Conservation (phyloP, 2,797 vertebrate species). For the Morelia viridis region DNA sequence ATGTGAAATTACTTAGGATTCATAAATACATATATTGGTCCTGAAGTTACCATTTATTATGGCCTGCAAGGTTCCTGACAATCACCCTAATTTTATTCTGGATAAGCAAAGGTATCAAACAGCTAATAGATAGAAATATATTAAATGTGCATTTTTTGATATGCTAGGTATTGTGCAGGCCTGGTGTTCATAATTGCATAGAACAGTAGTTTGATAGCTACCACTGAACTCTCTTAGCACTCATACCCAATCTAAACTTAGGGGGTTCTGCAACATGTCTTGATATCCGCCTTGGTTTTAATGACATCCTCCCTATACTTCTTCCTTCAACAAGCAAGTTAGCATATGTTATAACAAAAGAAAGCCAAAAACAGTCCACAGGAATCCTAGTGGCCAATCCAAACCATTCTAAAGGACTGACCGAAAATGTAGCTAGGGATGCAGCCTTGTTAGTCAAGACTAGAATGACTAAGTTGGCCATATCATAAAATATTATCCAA, state of each 20-base stretch:
- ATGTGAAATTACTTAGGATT: background rate
- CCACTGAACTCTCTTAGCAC: background rate
- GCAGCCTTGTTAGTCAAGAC: background rate
- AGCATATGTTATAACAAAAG: slow-evolving; percentile 4
- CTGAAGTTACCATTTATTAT: background rate
- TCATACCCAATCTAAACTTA: slow-evolving; percentile 3
- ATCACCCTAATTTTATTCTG: background rate
- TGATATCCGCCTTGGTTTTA: background rate
- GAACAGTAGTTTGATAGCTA: background rate
- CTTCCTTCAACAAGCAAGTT: background rate
- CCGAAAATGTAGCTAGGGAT: background rate
- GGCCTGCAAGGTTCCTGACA: background rate
- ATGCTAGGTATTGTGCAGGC: background rate
- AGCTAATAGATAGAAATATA: background rate
- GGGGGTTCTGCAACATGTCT: slow-evolving; percentile 1
- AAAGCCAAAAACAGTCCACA: slow-evolving; percentile 41
- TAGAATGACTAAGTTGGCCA: slow-evolving; percentile 18
- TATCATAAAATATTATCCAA: slow-evolving; percentile 53
- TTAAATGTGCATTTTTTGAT: background rate
- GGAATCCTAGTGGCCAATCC: slow-evolving; percentile 29
- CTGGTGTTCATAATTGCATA: background rate
- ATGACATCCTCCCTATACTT: background rate
- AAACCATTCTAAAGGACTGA: slow-evolving; percentile 29
- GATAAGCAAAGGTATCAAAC: background rate
- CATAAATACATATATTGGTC: background rate